phyloP scores from a whole-genome alignment of 1,140 invertebrate genomes.

The Philaenus spumarius region DNA sequence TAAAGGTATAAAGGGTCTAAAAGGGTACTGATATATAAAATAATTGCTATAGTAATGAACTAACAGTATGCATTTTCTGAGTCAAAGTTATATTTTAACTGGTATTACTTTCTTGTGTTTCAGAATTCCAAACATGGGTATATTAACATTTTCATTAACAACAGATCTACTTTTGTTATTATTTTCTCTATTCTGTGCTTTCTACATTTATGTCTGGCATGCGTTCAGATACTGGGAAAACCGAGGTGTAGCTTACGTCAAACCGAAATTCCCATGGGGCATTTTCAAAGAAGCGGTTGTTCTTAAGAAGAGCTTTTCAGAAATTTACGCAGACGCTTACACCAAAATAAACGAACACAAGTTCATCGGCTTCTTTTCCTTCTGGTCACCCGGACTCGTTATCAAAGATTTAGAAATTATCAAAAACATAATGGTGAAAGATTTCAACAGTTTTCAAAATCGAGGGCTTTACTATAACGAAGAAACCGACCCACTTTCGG shows the following conservation, averaged over 20 bases:
- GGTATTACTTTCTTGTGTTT: too few species aligned
- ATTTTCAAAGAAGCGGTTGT: neutral
- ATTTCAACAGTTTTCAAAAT: constrained; percentile 48
- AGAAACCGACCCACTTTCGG: constrained; percentile 43
- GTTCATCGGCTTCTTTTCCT: constrained; percentile 1
- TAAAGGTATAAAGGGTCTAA: too few species aligned
- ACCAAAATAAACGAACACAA: neutral
- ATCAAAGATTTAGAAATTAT: constrained; percentile 38
- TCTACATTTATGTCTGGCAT: neutral
- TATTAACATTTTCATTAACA: too few species aligned
- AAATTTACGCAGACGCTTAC: constrained; percentile 5
- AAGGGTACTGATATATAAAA: too few species aligned
- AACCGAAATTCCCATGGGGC: constrained; percentile 24
- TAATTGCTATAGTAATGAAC: too few species aligned
- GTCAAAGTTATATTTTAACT: too few species aligned
- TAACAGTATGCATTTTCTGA: too few species aligned
- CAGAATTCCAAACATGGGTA: too few species aligned
- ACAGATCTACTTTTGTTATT: neutral
- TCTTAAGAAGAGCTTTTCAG: neutral
- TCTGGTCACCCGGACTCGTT: neutral
- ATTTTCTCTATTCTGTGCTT: neutral
- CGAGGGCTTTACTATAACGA: constrained; percentile 41
- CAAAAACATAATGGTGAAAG: constrained; percentile 44
- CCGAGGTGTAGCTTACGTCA: constrained; percentile 4
- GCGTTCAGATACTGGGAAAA: constrained; percentile 19